Evolutionary conservation across 2,113 vertebrate genomes (phyloP).

Genomic region (Pluvialis apricaria): DNA sequence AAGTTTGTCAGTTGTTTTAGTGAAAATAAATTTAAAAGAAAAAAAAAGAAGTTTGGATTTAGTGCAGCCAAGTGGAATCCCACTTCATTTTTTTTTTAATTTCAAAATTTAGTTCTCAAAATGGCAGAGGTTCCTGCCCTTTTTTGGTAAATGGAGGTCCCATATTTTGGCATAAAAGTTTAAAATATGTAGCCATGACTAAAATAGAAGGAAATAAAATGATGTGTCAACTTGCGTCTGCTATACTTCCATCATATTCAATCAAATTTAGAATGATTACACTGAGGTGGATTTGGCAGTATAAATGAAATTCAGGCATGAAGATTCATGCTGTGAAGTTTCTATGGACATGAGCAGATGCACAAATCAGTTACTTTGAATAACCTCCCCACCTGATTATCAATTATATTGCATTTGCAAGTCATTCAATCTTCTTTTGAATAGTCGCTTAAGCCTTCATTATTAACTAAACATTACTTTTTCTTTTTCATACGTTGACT

Average conservation of each 20-base stretch:
- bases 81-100: neutral
- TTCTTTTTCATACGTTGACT: neutral
- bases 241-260: neutral
- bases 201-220: neutral
- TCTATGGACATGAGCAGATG: neutral
- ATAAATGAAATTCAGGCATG: neutral
- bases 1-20: neutral
- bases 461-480: neutral
- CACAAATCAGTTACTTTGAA: neutral
- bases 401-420: neutral
- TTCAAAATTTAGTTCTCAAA: neutral
- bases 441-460: neutral
- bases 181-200: neutral
- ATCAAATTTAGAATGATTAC: neutral
- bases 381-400: neutral
- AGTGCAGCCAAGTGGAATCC: neutral
- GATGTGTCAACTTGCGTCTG: neutral
- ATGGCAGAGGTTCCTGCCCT: neutral
- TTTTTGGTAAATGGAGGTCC: neutral
- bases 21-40: neutral
- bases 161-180: neutral
- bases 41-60: neutral
- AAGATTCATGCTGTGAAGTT: neutral
- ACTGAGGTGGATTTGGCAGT: neutral
- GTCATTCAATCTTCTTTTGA: neutral